Conservation (phyloP, 2,888 invertebrate genomes). For the Tiliacea citrago region DNA sequence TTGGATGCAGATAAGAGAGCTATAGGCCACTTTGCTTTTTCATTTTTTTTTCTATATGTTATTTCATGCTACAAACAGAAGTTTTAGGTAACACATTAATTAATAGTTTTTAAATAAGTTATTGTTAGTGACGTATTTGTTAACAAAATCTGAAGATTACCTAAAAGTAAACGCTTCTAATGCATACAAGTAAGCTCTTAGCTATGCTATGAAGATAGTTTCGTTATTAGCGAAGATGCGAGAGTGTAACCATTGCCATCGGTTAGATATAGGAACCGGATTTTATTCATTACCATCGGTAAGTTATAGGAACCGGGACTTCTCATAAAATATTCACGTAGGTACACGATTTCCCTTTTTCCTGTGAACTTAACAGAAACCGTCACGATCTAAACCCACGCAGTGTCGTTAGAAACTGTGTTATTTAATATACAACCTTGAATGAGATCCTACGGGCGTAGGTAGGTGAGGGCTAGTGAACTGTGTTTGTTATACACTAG, state of each 20-base stretch:
- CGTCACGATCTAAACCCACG: conserved; percentile 7
- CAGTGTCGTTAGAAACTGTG: background rate
- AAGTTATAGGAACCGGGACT: background rate
- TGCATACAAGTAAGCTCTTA: background rate
- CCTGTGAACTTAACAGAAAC: background rate
- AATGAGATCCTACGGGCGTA: background rate
- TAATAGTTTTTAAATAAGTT: background rate
- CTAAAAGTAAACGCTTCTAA: no score
- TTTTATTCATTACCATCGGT: background rate
- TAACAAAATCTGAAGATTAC: background rate
- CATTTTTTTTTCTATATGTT: background rate
- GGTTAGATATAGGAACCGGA: background rate
- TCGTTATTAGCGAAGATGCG: background rate
- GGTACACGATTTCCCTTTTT: conserved; percentile 20
- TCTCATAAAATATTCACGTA: conserved; percentile 26
- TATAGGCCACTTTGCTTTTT: background rate
- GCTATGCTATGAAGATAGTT: no score
- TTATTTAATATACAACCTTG: conserved; percentile 7
- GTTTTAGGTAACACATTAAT: background rate
- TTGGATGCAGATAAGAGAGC: conserved; percentile 10
- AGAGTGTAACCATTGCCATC: background rate
- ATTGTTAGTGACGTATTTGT: background rate
- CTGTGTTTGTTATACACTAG: conserved; percentile 12
- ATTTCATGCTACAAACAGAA: no score
- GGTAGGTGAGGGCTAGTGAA: conserved; percentile 29